Evolutionary conservation across 2,888 invertebrate genomes (phyloP).

Genomic region (Hipparchia sbordonii): DNA sequence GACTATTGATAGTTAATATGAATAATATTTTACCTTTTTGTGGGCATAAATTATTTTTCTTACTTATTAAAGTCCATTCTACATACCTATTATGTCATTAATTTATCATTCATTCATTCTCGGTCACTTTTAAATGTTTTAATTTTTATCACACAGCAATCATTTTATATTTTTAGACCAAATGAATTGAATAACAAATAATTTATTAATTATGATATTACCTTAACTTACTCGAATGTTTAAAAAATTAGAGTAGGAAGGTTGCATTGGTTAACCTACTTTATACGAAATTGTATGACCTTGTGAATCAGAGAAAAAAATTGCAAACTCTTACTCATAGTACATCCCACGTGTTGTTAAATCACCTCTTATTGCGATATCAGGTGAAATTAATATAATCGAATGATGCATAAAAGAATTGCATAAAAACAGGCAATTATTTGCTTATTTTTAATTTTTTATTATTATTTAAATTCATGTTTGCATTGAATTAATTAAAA

Average conservation of each 20-base stretch:
- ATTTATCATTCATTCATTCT: not conserved
- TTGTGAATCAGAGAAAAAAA: slow-evolving; percentile 15
- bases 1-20: not conserved
- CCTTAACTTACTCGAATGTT: not conserved
- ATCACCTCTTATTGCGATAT: slow-evolving; percentile 13
- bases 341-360: slow-evolving; percentile 5
- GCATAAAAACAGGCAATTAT: not conserved
- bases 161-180: too few relatives aligned
- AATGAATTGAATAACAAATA: too few relatives aligned
- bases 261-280: not conserved
- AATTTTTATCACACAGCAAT: not conserved
- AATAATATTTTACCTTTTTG: not conserved
- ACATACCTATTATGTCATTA: too few relatives aligned
- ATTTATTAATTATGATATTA: too few relatives aligned
- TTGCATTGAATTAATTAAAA: too few relatives aligned
- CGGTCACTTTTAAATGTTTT: not conserved
- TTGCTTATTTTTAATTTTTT: too few relatives aligned
- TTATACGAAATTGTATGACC: slow-evolving; percentile 3
- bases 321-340: slow-evolving; percentile 9
- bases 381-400: not conserved
- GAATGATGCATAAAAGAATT: not conserved
- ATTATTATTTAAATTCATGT: too few relatives aligned
- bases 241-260: not conserved
- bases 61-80: too few relatives aligned
- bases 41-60: not conserved